Evolutionary conservation across 64 coral and sea anemone species (phyloP), one percentile per base, ranked within the genome.

Genomic region (Cladopsammia gracilis): DNA sequence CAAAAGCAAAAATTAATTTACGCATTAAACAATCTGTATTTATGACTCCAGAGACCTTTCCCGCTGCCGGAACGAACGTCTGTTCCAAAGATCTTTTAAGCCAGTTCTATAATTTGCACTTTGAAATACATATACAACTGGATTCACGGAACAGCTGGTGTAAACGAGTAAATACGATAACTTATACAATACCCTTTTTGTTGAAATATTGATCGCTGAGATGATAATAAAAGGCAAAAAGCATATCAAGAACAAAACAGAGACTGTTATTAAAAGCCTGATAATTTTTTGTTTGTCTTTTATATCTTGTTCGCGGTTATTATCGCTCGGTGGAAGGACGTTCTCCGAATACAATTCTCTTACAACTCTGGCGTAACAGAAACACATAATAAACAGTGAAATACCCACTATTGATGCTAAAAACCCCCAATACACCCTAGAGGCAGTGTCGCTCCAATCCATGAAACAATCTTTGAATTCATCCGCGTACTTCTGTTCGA

Each of bases 51-150:
- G 18, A 13, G 80, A 84, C 43, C 62, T 84, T 84, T 84, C 61
- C 2, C 80, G 42, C 20, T n/a, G 19, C 9, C 42, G 62, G 6
- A 48, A 64, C 20, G 80, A 44, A 6, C 60, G 66, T 18, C 62
- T 43, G 7, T 50, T 66, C 60, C 60, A 84, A 13, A 84, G 62
- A 7, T 95, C 82, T 52, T 16, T 85, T 47, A 95, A 91, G 48
- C 88, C 93, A 25, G 65, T 10, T 78, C 93, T 84, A 15, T 95
- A 95, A 58, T 86, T 95, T 85, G 79, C 59, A 48, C 88, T 95
- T 91, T 95, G 93, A 67, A 95, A 70, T 58, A 49, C 46, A 48
- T 90, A 95, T 42, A 95, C 65, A 24, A 90, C 26, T 22, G 93
- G 93, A 76, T 95, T 95, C 3, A 86, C 10, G 25, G 69, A 88